Evolutionary conservation across 2,797 vertebrate genomes (phyloP).

Genomic region (Micromesistius poutassou): DNA sequence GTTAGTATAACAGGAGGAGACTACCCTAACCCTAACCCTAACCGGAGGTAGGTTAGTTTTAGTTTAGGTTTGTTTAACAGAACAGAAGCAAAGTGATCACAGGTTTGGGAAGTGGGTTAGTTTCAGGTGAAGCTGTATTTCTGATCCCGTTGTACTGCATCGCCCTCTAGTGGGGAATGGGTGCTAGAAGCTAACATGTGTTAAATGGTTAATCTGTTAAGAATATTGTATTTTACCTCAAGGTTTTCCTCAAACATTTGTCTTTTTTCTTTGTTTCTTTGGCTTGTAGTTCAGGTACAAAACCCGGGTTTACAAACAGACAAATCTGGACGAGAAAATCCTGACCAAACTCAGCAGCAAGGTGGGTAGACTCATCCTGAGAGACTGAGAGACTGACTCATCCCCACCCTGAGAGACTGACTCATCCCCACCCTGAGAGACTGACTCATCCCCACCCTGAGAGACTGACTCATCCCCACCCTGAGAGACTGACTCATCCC

Average conservation of each 20-base stretch:
- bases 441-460: too few species aligned
- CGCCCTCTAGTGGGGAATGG: slow-evolving; percentile 59
- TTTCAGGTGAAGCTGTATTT: not conserved
- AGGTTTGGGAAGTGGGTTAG: not conserved
- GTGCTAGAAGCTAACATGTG: not conserved
- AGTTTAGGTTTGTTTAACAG: too few species aligned
- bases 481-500: too few species aligned
- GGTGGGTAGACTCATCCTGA: slow-evolving; percentile 61
- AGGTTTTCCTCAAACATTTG: not conserved
- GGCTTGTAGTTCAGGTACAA: slow-evolving; percentile 88
- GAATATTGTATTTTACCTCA: not conserved
- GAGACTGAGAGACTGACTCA: too few species aligned
- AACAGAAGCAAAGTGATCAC: too few species aligned
- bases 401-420: too few species aligned
- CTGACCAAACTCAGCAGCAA: slow-evolving; percentile 88
- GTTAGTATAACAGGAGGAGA: too few species aligned
- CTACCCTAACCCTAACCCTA: too few species aligned
- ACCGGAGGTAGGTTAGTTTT: slow-evolving; percentile 75
- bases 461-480: too few species aligned
- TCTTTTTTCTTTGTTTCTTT: slow-evolving; percentile 11
- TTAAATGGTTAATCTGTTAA: not conserved
- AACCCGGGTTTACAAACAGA: slow-evolving; percentile 92
- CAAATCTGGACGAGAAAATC: slow-evolving; percentile 90
- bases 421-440: too few species aligned
- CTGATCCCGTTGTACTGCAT: slow-evolving; percentile 37